phyloP scores from a whole-genome alignment of 92 coral and sea anemone genomes.

The Porites rus region DNA sequence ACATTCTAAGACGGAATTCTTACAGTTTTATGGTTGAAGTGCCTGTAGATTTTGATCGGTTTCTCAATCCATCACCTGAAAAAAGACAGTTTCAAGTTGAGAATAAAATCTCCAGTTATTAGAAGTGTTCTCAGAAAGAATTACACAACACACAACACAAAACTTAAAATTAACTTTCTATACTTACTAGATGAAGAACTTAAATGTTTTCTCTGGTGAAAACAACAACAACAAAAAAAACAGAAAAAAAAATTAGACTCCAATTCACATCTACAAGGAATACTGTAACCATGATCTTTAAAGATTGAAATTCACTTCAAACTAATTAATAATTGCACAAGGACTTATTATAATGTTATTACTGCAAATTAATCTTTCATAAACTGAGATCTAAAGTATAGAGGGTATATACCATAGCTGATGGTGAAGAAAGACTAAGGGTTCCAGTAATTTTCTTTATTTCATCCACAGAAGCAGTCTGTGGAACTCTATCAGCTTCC shows the following conservation, averaged over 20 bases:
- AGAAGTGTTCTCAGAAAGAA: too few relatives aligned
- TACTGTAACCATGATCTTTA: too few relatives aligned
- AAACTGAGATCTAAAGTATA: too few relatives aligned
- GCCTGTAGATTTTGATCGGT: constrained; percentile 56
- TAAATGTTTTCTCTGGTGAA: constrained; percentile 68
- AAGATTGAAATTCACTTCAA: too few relatives aligned
- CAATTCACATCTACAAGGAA: background rate
- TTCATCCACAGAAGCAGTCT: constrained; percentile 93
- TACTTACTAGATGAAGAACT: constrained; percentile 77
- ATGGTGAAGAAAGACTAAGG: constrained; percentile 91
- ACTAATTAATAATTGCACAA: background rate
- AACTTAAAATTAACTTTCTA: background rate
- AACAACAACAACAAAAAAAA: constrained; percentile 28
- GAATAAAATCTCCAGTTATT: background rate
- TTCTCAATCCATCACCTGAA: constrained; percentile 70
- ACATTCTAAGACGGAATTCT: constrained; percentile 2
- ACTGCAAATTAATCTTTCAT: too few relatives aligned
- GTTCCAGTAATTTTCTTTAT: constrained; percentile 90
- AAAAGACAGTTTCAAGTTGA: background rate
- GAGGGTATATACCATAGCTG: constrained; percentile 76
- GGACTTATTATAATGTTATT: background rate
- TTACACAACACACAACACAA: background rate
- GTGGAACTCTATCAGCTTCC: constrained; percentile 72
- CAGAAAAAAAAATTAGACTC: background rate
- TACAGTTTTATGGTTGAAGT: constrained; percentile 50